Percentiles rank a stretch among this genome's conserved stretches.
phyloP scores from a whole-genome alignment of 2,113 vertebrate species.

The Erinaceus europaeus region DNA sequence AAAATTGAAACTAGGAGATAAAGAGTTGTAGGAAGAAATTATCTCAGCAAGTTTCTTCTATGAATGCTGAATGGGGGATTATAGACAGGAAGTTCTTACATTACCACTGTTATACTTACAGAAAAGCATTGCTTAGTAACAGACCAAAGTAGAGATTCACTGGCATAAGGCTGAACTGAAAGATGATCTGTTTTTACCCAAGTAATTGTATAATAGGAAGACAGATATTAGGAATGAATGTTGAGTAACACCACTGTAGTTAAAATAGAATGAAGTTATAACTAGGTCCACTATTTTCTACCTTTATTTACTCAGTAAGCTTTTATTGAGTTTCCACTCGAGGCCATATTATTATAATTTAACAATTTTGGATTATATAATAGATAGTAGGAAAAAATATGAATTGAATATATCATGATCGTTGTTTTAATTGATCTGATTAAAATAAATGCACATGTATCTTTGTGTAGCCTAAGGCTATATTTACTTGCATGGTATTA shows the following conservation, averaged over 20 bases:
- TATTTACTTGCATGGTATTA: background rate
- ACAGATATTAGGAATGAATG: background rate
- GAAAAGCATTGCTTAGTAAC: background rate
- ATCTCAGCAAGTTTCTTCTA: background rate
- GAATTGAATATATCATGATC: background rate
- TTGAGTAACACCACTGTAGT: background rate
- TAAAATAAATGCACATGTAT: background rate
- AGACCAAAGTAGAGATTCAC: background rate
- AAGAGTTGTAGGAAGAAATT: background rate
- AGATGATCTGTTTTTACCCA: background rate
- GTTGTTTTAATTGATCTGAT: background rate
- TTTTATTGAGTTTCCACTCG: background rate
- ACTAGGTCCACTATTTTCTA: background rate
- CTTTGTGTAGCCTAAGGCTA: background rate
- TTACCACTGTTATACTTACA: background rate
- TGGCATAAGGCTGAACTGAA: background rate
- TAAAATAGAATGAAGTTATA: background rate
- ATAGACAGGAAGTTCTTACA: background rate
- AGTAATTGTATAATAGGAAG: background rate
- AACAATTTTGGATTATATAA: background rate
- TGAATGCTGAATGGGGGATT: background rate
- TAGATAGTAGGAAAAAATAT: background rate
- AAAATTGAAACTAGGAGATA: background rate
- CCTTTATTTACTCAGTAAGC: background rate
- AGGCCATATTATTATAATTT: background rate